Evolutionary conservation across 2,888 invertebrate species (phyloP).

Genomic region (Sepioteuthis lessoniana): DNA sequence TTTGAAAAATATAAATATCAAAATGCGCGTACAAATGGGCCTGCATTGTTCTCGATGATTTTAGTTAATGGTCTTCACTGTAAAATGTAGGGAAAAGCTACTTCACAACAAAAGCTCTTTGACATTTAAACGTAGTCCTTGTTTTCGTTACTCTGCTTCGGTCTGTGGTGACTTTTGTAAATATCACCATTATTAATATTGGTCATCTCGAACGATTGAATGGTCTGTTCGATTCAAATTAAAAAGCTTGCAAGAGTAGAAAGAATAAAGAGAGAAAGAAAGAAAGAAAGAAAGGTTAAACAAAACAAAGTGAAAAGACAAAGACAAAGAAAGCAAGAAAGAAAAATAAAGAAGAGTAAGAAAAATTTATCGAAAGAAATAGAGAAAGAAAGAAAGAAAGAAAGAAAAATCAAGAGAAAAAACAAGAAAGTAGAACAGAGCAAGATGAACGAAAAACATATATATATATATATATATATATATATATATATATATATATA

Average conservation of each 20-base stretch:
- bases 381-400: neutral
- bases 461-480: no score
- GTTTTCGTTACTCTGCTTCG: neutral
- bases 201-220: neutral
- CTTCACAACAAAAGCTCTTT: neutral
- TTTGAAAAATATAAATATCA: neutral
- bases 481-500: no score
- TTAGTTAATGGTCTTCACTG: neutral
- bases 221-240: neutral
- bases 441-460: no score
- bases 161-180: neutral
- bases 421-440: no score
- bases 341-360: neutral
- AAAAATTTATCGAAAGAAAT: no score
- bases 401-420: no score
- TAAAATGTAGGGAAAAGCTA: neutral
- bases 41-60: neutral
- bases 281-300: neutral
- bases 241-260: neutral
- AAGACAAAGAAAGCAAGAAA: neutral
- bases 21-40: neutral
- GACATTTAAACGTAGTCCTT: neutral
- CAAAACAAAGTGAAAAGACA: no score
- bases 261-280: neutral
- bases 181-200: neutral